These are phyloP conservation scores for Strigamia transsilvanica DNA, from an alignment of 2,888 invertebrate species.

Conservation along the genomic window DNA sequence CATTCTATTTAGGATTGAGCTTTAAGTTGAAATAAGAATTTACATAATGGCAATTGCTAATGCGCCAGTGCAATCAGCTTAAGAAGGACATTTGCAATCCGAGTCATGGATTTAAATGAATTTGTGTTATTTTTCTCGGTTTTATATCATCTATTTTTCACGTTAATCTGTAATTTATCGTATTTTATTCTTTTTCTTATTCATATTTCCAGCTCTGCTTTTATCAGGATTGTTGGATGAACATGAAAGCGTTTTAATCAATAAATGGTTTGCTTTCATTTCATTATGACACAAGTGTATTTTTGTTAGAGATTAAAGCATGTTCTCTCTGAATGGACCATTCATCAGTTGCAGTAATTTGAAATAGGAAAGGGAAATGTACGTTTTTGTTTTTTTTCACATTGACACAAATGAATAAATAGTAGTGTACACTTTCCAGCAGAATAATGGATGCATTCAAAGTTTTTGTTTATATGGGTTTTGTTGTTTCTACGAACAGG, in stretches of 20 bases:
- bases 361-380: neutral
- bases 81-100: conserved; percentile 39
- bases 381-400: no score
- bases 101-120: conserved; percentile 8
- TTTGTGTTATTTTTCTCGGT: neutral
- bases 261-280: conserved; percentile 10
- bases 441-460: no score
- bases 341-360: neutral
- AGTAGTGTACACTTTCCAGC: no score
- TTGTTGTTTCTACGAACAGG: no score
- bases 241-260: conserved; percentile 7
- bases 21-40: conserved; percentile 44
- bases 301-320: neutral
- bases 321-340: neutral
- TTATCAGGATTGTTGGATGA: neutral
- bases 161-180: conserved; percentile 18
- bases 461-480: no score
- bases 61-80: conserved; percentile 37
- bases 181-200: neutral
- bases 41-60: conserved; percentile 39
- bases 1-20: conserved; percentile 33
- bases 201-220: neutral
- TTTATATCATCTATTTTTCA: neutral
- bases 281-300: neutral
- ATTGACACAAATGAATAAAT: no score